Percentiles rank a stretch among this genome's conserved stretches.
phyloP scores from a whole-genome alignment of 2,888 invertebrate species.

The Apodemia duryi region DNA sequence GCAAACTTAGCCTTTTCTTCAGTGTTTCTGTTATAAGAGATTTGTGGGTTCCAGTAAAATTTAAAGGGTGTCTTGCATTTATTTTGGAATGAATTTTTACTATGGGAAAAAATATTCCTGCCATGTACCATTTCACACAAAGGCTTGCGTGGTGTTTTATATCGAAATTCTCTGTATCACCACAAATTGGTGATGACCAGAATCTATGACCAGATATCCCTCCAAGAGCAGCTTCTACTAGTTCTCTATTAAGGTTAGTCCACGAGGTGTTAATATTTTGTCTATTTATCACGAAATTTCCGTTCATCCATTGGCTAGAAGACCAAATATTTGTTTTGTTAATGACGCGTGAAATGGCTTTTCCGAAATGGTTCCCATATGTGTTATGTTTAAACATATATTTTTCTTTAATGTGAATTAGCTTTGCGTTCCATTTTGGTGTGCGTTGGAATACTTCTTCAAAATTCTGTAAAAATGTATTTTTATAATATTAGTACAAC shows the following conservation, averaged over 20 bases:
- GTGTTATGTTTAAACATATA: conserved; percentile 74
- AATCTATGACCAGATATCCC: conserved; percentile 71
- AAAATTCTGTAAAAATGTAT: conserved; percentile 47
- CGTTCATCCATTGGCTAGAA: conserved; percentile 55
- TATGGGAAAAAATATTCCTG: conserved; percentile 82
- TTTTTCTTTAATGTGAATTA: conserved; percentile 38
- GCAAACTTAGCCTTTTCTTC: conserved; percentile 62
- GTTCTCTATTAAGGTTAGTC: conserved; percentile 73
- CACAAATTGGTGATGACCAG: conserved; percentile 78
- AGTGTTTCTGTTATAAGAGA: conserved; percentile 64
- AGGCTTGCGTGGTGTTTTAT: conserved; percentile 56
- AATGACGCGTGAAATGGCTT: conserved; percentile 43
- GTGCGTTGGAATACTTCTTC: conserved; percentile 64
- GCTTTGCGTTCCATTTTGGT: conserved; percentile 70
- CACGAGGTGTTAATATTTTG: conserved; percentile 79
- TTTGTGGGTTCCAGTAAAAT: conserved; percentile 62
- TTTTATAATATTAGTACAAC: too few species aligned
- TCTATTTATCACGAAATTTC: conserved; percentile 51
- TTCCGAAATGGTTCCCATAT: conserved; percentile 75
- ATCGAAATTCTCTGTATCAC: conserved; percentile 68
- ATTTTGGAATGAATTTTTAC: conserved; percentile 70
- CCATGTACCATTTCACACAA: conserved; percentile 84
- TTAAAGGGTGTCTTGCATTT: conserved; percentile 60
- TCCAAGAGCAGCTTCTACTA: conserved; percentile 69
- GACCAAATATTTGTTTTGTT: conserved; percentile 41